A percentile compares a stretch with the other conserved stretches of the same genome.
Evolutionary conservation across 2,888 invertebrate genomes (phyloP).

Genomic region (Lasioglossum lativentre): DNA sequence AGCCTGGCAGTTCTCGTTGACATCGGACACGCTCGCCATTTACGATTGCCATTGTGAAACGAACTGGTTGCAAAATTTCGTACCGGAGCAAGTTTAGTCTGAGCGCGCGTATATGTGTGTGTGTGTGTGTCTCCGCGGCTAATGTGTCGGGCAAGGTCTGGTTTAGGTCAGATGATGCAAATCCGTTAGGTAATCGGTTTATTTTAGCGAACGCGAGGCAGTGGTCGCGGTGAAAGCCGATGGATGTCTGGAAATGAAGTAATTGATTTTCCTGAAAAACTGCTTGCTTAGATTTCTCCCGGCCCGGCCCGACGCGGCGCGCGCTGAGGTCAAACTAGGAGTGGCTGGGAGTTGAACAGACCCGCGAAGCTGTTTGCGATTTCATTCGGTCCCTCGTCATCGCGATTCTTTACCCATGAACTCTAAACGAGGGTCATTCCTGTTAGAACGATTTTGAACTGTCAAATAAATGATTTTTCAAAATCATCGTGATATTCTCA

Average conservation of each 20-base stretch:
- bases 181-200: conserved; percentile 13
- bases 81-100: neutral
- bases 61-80: conserved; percentile 1
- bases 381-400: neutral
- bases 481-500: no score
- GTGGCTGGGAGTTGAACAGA: neutral
- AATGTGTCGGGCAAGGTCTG: conserved; percentile 11
- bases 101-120: neutral
- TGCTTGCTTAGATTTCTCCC: neutral
- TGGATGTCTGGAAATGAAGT: neutral
- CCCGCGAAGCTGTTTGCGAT: neutral
- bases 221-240: neutral
- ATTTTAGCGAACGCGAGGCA: conserved; percentile 1
- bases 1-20: conserved; percentile 25
- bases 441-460: neutral
- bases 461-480: neutral
- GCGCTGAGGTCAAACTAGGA: neutral
- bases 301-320: neutral
- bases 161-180: conserved; percentile 13
- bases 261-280: neutral
- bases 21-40: neutral
- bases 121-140: neutral
- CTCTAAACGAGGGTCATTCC: neutral
- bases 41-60: conserved; percentile 15
- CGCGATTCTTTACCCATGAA: no score